Percentiles rank a stretch among this genome's conserved stretches.
Conservation (phyloP, 2,113 vertebrate genomes). For the Rissa tridactyla region DNA sequence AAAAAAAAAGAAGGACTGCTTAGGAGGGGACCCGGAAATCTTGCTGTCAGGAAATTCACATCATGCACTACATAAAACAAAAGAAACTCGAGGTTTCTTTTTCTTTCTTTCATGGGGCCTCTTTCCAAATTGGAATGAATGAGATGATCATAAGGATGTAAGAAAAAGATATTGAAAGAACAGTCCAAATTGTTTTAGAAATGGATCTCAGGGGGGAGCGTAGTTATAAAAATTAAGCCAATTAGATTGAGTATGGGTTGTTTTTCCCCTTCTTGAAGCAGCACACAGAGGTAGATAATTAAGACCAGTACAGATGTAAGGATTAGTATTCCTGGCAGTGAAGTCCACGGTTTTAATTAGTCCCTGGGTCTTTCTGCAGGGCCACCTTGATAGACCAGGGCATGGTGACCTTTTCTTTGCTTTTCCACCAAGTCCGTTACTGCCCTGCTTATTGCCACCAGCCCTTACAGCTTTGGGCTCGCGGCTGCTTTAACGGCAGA, state of each 20-base stretch:
- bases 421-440: background rate
- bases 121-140: conserved; percentile 5
- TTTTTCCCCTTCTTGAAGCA: background rate
- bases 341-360: conserved; percentile 33
- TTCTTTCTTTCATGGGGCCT: background rate
- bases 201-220: background rate
- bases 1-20: background rate
- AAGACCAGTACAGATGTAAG: background rate
- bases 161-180: conserved; percentile 4
- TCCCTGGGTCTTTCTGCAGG: conserved; percentile 8
- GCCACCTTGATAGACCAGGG: background rate
- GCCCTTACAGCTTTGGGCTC: background rate
- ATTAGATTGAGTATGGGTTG: background rate
- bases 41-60: background rate
- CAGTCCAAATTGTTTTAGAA: background rate
- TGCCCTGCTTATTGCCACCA: background rate
- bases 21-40: background rate
- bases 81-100: background rate
- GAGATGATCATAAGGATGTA: conserved; percentile 19
- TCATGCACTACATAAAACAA: background rate
- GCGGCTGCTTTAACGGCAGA: background rate
- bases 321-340: conserved; percentile 40
- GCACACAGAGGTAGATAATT: background rate
- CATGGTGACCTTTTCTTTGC: conserved; percentile 14
- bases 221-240: conserved; percentile 2